Base-by-base conservation (phyloP, 2,888 invertebrate genomes). In the Platycheirus rosarum region DNA sequence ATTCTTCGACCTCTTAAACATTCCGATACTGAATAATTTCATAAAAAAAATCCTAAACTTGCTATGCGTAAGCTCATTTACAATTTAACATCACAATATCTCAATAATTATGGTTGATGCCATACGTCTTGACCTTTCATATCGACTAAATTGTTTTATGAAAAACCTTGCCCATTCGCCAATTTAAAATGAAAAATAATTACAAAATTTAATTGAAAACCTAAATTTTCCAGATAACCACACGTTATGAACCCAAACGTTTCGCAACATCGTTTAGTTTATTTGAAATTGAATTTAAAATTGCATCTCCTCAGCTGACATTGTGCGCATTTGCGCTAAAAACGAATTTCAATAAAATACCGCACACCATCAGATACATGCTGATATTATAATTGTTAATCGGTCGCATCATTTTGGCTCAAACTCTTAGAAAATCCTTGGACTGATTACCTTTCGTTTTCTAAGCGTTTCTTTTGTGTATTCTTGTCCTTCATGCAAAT, bases 231-330 rank as follows among this genome's bases (percentile, higher is more conserved):
- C 13, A 46, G 23, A 29, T 49, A 51, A 66, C 55, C 42, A 48
- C 55, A 55, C 65, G 55, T 65, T 62, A 55, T 63, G 60, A 48
- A 9, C 42, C 26, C 29, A 32, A 8, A 1, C 18, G 49, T 82
- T 71, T 35, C 63, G 68, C 73, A 77, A 82, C 6, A 62, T 37
- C 46, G 14, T 32, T 14, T n/a, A 29, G 60, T 73, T 73, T 62
- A 74, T 68, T 63, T 23, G 35, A 82, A 73, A 82, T 82, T 77
- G 37, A 73, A 70, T 71, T 82, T 66, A 53, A 82, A 82, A 77
- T 82, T 76, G 44, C 77, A 62, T 57, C 53, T 20, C 29, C 14
- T 55, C n/a, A 9, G n/a, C 13, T 13, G 20, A 9, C 14, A 13
- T 55, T 55, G 37, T 53, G 51, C n/a, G 53, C 35, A 14, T 20